phyloP scores from a whole-genome alignment of 2,888 invertebrate species.

The Drosophila infuscata region DNA sequence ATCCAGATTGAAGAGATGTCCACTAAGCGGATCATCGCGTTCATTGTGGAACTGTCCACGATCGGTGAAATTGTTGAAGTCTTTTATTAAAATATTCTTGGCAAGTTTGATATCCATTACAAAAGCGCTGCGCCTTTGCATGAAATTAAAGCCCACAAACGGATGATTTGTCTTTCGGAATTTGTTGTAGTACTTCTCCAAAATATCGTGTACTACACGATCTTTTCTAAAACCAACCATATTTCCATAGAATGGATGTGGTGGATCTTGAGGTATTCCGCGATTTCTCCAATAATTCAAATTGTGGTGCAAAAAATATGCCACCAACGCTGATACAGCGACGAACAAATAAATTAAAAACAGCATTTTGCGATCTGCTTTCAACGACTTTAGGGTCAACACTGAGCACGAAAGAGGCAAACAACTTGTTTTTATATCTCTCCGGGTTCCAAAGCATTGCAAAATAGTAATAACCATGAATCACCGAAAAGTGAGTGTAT shows the following conservation, averaged over 20 bases:
- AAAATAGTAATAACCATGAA: neutral
- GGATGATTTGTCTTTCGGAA: constrained; percentile 44
- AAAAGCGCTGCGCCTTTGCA: constrained; percentile 58
- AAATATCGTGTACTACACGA: constrained; percentile 35
- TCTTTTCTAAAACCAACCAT: constrained; percentile 43
- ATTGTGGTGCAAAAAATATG: constrained; percentile 41
- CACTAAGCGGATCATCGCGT: constrained; percentile 82
- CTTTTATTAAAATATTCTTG: constrained; percentile 62
- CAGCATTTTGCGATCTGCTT: constrained; percentile 28
- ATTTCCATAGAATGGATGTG: constrained; percentile 56
- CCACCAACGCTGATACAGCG: constrained; percentile 47
- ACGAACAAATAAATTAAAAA: constrained; percentile 52
- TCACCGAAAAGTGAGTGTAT: neutral
- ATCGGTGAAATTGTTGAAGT: constrained; percentile 82
- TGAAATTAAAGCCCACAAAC: constrained; percentile 69
- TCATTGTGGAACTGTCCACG: constrained; percentile 81
- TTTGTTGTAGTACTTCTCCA: constrained; percentile 56
- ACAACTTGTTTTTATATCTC: too few species aligned
- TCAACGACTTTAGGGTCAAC: neutral
- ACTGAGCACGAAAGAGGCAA: constrained; percentile 8
- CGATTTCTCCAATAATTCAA: constrained; percentile 52
- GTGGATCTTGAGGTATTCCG: constrained; percentile 53
- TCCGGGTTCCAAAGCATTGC: too few species aligned
- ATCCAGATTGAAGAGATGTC: constrained; percentile 81
- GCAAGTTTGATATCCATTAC: constrained; percentile 63